Evolutionary conservation across 1,140 invertebrate species (phyloP).

Genomic region (Phocides pigmalion): DNA sequence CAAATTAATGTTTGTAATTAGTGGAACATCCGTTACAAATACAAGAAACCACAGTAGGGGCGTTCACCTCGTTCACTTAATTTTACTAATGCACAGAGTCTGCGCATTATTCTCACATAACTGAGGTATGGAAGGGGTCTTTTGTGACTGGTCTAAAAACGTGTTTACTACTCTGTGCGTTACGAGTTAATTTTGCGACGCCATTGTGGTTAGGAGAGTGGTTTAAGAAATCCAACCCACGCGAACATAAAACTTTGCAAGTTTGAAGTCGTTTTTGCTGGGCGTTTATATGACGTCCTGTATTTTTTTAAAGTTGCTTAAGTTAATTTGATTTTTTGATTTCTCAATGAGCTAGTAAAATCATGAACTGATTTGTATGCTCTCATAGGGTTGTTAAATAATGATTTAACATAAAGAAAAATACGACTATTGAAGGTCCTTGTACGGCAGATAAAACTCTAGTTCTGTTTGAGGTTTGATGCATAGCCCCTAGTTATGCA

Average conservation of each 20-base stretch:
- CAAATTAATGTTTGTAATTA: constrained; percentile 23
- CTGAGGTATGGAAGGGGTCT: constrained; percentile 46
- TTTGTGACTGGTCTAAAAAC: constrained; percentile 24
- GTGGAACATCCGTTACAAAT: constrained; percentile 26
- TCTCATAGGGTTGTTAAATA: too few species aligned
- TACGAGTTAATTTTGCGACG: constrained; percentile 27
- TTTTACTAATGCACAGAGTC: constrained; percentile 49
- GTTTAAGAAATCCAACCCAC: constrained; percentile 1
- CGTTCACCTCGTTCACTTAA: constrained; percentile 41
- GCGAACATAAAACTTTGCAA: background rate
- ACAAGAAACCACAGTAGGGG: constrained; percentile 18
- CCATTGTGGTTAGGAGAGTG: constrained; percentile 12
- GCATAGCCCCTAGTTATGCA: too few species aligned
- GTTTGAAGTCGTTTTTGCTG: background rate
- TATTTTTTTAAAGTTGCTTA: background rate
- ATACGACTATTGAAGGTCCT: too few species aligned
- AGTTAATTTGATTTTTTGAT: too few species aligned
- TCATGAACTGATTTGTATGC: too few species aligned
- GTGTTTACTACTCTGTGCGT: constrained; percentile 25
- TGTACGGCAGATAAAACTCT: too few species aligned
- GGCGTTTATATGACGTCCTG: too few species aligned
- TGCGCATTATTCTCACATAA: constrained; percentile 49
- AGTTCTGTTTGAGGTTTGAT: too few species aligned
- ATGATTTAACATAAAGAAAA: too few species aligned
- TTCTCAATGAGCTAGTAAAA: too few species aligned